Conservation (phyloP, 2,797 vertebrate genomes). For the Graptemys geographica region DNA sequence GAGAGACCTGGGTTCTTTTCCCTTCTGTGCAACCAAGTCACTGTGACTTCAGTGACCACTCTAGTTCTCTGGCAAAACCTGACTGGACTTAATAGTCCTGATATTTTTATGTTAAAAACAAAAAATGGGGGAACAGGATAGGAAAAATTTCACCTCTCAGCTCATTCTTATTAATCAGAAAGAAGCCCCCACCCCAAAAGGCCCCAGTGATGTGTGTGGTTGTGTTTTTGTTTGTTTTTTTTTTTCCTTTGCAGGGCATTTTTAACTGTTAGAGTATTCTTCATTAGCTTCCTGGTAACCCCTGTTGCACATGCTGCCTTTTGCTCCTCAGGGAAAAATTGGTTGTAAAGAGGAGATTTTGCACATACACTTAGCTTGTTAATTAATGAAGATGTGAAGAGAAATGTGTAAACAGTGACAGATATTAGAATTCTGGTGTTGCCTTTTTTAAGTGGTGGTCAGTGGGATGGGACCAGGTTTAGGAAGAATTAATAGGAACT, state of each 20-base stretch:
- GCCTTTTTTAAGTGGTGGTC: neutral
- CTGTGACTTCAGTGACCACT: neutral
- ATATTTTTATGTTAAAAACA: rapidly evolving
- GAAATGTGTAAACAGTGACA: neutral
- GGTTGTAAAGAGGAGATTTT: slow-evolving; percentile 49
- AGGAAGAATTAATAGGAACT: neutral
- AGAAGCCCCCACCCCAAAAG: neutral
- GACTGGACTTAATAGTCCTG: neutral
- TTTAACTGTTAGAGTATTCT: neutral
- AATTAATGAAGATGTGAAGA: slow-evolving; percentile 26
- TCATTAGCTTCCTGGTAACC: neutral
- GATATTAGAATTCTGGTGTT: slow-evolving; percentile 1
- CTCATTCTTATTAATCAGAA: neutral
- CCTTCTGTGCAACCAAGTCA: neutral
- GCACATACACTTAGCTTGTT: slow-evolving; percentile 24
- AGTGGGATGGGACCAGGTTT: neutral
- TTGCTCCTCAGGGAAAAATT: slow-evolving; percentile 10
- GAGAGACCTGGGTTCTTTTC: neutral
- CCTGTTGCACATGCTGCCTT: neutral
- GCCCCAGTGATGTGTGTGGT: neutral
- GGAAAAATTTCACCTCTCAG: neutral
- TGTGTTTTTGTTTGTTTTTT: no score
- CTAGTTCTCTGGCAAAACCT: neutral
- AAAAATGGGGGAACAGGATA: neutral
- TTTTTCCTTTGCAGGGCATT: neutral